Conservation (phyloP, 1,140 invertebrate species). For the Hypsibius dujardini region DNA sequence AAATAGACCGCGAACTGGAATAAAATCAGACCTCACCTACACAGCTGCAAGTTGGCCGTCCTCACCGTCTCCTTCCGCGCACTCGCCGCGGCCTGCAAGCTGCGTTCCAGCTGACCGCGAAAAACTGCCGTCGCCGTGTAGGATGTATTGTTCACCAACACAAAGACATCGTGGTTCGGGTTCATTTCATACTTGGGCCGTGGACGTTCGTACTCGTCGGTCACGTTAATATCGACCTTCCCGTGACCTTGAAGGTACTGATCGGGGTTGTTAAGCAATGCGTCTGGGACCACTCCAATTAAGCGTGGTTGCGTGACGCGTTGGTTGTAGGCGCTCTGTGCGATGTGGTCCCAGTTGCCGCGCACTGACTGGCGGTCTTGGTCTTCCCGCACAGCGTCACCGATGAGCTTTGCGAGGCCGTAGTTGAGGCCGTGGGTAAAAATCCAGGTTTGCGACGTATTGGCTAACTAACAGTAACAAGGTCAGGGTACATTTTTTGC, state of each 20-base stretch:
- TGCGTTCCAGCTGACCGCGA: slow-evolving; percentile 1
- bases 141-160: slow-evolving; percentile 26
- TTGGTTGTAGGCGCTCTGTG: background rate
- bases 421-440: slow-evolving; percentile 33
- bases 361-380: slow-evolving; percentile 18
- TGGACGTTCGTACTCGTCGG: slow-evolving; percentile 27
- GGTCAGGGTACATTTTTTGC: too few species aligned
- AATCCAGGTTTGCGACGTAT: slow-evolving; percentile 36
- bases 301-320: slow-evolving; percentile 5
- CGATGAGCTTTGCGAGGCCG: slow-evolving; percentile 31
- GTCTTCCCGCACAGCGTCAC: slow-evolving; percentile 31
- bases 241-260: slow-evolving; percentile 1
- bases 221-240: slow-evolving; percentile 21
- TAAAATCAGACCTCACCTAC: background rate
- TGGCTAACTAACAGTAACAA: slow-evolving; percentile 30
- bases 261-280: slow-evolving; percentile 9
- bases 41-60: background rate
- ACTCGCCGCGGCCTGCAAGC: background rate
- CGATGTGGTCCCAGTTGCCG: slow-evolving; percentile 13
- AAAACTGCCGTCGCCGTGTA: slow-evolving; percentile 13
- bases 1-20: too few species aligned
- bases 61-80: background rate
- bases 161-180: slow-evolving; percentile 31
- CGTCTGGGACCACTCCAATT: slow-evolving; percentile 9
- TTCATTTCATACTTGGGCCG: slow-evolving; percentile 28